Evolutionary conservation across 1,140 invertebrate species (phyloP).

Genomic region (Bombus haemorrhoidalis): DNA sequence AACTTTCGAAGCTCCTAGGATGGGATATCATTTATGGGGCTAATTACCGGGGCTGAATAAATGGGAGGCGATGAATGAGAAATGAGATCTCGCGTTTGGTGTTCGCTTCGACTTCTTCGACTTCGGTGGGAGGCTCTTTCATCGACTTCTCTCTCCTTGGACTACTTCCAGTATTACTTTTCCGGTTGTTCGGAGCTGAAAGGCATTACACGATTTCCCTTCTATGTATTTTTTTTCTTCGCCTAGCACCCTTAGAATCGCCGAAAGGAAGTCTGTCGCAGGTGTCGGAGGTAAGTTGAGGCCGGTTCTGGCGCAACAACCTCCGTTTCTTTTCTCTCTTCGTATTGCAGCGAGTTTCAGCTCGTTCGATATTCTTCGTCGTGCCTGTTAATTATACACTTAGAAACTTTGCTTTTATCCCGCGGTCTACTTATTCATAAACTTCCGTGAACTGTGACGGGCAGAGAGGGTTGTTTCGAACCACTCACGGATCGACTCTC

Average conservation of each 20-base stretch:
- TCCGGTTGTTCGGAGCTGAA: slow-evolving; percentile 35
- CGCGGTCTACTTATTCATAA: slow-evolving; percentile 61
- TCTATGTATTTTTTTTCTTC: slow-evolving; percentile 20
- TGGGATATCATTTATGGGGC: slow-evolving; percentile 23
- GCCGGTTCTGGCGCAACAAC: neutral
- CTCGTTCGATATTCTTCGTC: slow-evolving; percentile 36
- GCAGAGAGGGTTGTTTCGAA: neutral
- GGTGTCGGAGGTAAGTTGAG: slow-evolving; percentile 12
- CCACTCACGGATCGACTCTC: neutral
- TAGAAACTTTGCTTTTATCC: slow-evolving; percentile 68
- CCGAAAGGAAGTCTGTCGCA: slow-evolving; percentile 1
- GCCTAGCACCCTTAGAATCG: no score
- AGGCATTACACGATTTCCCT: slow-evolving; percentile 45
- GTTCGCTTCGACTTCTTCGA: neutral
- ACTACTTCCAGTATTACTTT: slow-evolving; percentile 46
- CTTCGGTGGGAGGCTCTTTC: neutral
- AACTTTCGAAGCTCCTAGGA: slow-evolving; percentile 22
- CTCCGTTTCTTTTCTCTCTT: slow-evolving; percentile 5
- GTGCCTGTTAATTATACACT: slow-evolving; percentile 65
- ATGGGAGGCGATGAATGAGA: slow-evolving; percentile 38
- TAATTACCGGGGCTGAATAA: slow-evolving; percentile 40
- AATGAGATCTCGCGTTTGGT: slow-evolving; percentile 19
- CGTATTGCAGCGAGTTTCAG: slow-evolving; percentile 48
- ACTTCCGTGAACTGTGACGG: slow-evolving; percentile 45
- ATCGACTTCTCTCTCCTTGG: neutral